phyloP scores from a whole-genome alignment of 2,888 invertebrate genomes.

The Tethea ocularis region DNA sequence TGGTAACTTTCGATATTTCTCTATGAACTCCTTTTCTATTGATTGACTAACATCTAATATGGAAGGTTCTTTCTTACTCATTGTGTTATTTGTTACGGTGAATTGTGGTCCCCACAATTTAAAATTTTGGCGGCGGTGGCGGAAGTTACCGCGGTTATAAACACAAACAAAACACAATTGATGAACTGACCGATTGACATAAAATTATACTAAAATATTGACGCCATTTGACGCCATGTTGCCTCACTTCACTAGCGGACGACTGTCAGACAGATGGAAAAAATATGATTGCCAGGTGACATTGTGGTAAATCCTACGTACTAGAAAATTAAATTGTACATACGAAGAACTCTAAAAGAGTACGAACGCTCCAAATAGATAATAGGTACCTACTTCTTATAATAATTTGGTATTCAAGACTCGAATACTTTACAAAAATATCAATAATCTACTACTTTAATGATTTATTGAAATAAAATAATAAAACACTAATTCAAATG shows the following conservation, averaged over 20 bases:
- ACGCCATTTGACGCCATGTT: background rate
- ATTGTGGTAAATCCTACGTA: no score
- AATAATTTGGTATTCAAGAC: no score
- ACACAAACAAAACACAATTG: background rate
- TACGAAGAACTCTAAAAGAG: no score
- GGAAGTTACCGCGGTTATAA: background rate
- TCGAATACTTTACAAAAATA: no score
- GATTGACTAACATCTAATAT: slow-evolving; percentile 18
- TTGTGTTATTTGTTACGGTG: background rate
- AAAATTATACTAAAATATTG: background rate
- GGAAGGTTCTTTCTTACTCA: slow-evolving; percentile 9
- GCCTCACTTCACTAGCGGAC: background rate
- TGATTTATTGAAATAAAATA: no score
- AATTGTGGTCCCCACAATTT: background rate
- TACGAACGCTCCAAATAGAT: no score
- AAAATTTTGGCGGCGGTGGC: background rate
- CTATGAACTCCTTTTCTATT: slow-evolving; percentile 40
- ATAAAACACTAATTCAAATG: no score
- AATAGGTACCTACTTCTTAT: no score
- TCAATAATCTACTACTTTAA: no score
- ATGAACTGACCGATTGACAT: background rate
- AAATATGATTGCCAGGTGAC: no score
- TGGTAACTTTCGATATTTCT: slow-evolving; percentile 37
- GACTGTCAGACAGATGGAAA: no score
- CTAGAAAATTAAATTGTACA: no score